Base-by-base conservation (phyloP, 2,888 invertebrate genomes). In the Hedya salicella region DNA sequence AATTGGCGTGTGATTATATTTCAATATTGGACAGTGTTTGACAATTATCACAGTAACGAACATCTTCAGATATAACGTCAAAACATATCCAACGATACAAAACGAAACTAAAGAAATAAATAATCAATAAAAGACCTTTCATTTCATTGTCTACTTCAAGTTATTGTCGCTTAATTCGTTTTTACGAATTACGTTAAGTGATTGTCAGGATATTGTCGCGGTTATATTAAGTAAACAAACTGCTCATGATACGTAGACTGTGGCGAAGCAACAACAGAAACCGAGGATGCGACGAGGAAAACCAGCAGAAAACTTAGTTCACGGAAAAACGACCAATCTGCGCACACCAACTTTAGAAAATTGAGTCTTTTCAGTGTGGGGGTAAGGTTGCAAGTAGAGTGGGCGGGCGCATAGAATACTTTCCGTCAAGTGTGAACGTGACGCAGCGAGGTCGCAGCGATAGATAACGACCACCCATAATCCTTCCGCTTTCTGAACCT, bases 261-360 rank as follows among this genome's bases (percentile, higher is more conserved):
- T 17, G 53, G 30, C 44, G 30, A 25, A 56, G 44, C 46, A 56
- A 56, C 56, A 44, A 57, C 57, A 19, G 57, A 57, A 32, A 57
- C 57, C 57, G 57, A 57, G 49, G 61, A 66, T 60, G 61, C 59
- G 48, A 66, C 60, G 61, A 66, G 65, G 65, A 65, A 65, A 65
- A 65, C 60, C 59, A 65, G 44, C 52, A 52, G 39, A 25, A 39
- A 14, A n/a, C 39, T 13, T 11, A 2, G 11, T 36, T 14, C 14
- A 16, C 11, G 36, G 39, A 60, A 14, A 60, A 49, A 60, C 59
- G 59, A 14, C 49, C 39, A 16, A 57, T 19, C 32, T 16, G 17
- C 6, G 6, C 1, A 8, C 2, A 1, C 4, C 3, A 19, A 16
- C 2, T 14, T 8, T 21, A 5, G 30, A 5, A 57, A 17, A 8